These are phyloP conservation scores for Blastobasis adustella DNA, from an alignment of 2,888 invertebrate species.

Conservation along the genomic window DNA sequence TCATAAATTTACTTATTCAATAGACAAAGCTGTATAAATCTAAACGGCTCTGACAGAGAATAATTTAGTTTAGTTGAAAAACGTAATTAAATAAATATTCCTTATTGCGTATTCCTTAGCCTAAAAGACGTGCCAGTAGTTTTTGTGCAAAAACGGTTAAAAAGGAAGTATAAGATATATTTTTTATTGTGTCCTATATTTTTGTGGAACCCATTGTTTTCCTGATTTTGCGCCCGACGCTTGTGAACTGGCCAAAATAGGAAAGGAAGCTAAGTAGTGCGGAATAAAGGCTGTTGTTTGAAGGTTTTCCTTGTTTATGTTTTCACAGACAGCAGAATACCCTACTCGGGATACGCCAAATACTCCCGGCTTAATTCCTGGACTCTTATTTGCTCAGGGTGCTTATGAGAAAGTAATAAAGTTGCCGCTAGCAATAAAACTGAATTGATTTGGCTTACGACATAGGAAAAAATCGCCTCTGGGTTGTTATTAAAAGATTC, in stretches of 20 bases:
- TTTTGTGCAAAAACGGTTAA: too few relatives aligned
- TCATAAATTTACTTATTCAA: too few relatives aligned
- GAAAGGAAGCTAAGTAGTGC: constrained; percentile 25
- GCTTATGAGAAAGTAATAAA: neutral
- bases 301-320: constrained; percentile 6
- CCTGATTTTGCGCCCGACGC: constrained; percentile 11
- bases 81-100: too few relatives aligned
- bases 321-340: neutral
- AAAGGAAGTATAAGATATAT: neutral
- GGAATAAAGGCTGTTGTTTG: constrained; percentile 21
- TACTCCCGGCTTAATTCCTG: neutral
- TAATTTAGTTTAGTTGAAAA: too few relatives aligned
- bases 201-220: constrained; percentile 23
- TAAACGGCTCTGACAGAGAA: too few relatives aligned
- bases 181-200: neutral
- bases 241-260: constrained; percentile 12
- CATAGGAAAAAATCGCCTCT: too few relatives aligned
- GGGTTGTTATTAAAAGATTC: too few relatives aligned
- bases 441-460: too few relatives aligned
- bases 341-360: neutral
- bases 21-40: too few relatives aligned
- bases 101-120: too few relatives aligned
- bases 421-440: too few relatives aligned
- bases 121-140: too few relatives aligned
- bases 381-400: neutral